Evolutionary conservation across 1,140 invertebrate species (phyloP).

Genomic region (Glossosoma conforme): DNA sequence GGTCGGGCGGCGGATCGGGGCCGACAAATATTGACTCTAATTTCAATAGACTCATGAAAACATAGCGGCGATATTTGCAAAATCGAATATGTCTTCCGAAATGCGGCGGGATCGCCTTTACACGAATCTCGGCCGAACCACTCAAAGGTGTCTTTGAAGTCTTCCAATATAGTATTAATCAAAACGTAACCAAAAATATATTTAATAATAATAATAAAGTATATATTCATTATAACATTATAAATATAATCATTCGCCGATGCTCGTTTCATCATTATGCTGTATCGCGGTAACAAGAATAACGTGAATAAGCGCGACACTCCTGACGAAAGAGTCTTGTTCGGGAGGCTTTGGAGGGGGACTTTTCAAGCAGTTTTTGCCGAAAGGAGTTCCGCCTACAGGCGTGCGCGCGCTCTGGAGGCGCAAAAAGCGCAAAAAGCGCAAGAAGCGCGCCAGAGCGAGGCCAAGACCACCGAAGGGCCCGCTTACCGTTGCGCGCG

Average conservation of each 20-base stretch:
- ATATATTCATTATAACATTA: constrained; percentile 1
- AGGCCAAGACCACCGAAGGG: no score
- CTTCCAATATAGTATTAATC: constrained; percentile 30
- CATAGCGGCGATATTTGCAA: constrained; percentile 31
- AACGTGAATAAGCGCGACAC: constrained; percentile 38
- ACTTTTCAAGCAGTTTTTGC: constrained; percentile 51
- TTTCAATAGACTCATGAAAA: constrained; percentile 2
- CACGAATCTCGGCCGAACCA: constrained; percentile 13
- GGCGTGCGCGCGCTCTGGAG: constrained; percentile 32
- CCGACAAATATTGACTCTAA: constrained; percentile 13
- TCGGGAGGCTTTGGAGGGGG: constrained; percentile 59
- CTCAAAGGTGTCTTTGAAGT: constrained; percentile 31
- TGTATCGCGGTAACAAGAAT: constrained; percentile 36
- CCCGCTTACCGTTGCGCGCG: no score
- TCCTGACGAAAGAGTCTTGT: constrained; percentile 52
- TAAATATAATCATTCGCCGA: not conserved
- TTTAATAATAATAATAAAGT: constrained; percentile 4
- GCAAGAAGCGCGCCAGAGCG: not conserved
- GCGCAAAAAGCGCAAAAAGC: constrained; percentile 7
- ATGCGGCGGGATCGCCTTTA: constrained; percentile 15
- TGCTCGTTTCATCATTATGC: constrained; percentile 27
- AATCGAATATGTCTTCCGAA: constrained; percentile 44
- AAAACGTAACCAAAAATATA: constrained; percentile 12
- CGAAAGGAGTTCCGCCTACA: constrained; percentile 36
- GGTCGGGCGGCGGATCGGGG: not conserved